Conservation (phyloP, 1,140 invertebrate genomes). For the Triops cancriformis region DNA sequence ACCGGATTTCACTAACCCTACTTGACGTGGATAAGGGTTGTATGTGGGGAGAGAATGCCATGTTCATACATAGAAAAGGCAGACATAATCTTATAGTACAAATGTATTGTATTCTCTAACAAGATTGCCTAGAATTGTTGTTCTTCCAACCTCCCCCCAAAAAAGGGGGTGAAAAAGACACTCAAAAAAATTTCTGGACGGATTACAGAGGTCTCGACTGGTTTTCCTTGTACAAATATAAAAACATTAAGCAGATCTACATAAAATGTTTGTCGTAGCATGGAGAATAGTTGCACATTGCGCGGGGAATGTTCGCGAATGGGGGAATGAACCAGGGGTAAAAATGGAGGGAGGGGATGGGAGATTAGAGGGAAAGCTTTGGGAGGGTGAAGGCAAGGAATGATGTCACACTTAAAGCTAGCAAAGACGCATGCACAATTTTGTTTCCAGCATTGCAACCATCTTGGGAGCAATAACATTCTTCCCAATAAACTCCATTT, state of each 20-base stretch:
- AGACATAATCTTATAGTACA: conserved; percentile 1
- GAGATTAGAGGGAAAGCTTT: not conserved
- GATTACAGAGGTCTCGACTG: not conserved
- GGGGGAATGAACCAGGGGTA: not conserved
- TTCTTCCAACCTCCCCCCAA: too few relatives aligned
- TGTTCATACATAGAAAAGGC: not conserved
- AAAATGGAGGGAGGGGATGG: not conserved
- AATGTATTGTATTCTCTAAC: not conserved
- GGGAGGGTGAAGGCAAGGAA: not conserved
- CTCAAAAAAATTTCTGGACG: not conserved
- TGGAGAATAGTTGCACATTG: too few relatives aligned
- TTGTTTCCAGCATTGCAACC: conserved; percentile 55
- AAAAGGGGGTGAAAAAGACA: not conserved
- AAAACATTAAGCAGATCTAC: too few relatives aligned
- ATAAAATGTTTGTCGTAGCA: too few relatives aligned
- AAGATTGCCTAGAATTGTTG: not conserved
- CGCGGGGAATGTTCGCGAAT: too few relatives aligned
- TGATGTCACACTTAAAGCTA: not conserved
- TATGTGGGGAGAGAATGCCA: not conserved
- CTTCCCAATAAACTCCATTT: conserved; percentile 89
- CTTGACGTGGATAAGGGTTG: not conserved
- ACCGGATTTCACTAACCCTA: not conserved
- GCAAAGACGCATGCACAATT: conserved; percentile 4
- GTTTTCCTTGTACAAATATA: too few relatives aligned
- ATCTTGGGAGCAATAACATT: conserved; percentile 84